Percentiles rank a stretch among this genome's conserved stretches.
These are phyloP conservation scores for Ophion ellenae DNA, from an alignment of 2,888 invertebrate species.

Conservation along the genomic window DNA sequence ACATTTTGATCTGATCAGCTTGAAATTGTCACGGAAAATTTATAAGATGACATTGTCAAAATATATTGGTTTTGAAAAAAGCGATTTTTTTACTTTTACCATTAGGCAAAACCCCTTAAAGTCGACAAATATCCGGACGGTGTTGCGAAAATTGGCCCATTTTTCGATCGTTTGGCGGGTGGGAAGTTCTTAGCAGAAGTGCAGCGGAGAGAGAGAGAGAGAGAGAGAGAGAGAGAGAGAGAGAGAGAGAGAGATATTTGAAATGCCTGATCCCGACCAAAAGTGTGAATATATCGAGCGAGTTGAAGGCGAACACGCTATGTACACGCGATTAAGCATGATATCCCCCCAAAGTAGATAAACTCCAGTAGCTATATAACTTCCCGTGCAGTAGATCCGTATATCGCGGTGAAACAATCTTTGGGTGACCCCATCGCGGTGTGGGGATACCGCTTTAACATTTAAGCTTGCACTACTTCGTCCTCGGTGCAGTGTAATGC, in stretches of 20 bases:
- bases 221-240: conserved; percentile 5
- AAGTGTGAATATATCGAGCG: conserved; percentile 28
- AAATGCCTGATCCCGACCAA: conserved; percentile 28
- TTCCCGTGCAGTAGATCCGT: conserved; percentile 50
- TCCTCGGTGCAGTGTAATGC: conserved; percentile 6
- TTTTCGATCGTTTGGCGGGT: no score
- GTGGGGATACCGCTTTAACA: conserved; percentile 47
- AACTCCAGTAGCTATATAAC: conserved; percentile 60
- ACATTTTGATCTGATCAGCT: no score
- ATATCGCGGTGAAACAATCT: conserved; percentile 61
- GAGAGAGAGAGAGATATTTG: not conserved
- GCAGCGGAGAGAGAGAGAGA: not conserved
- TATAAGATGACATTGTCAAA: no score
- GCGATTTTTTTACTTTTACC: no score
- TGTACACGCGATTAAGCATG: conserved; percentile 58
- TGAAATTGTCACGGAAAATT: no score
- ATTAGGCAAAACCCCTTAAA: no score
- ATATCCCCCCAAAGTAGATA: conserved; percentile 66
- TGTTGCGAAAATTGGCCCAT: no score
- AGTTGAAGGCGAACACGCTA: conserved; percentile 33
- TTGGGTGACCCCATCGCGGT: conserved; percentile 61
- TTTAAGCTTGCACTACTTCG: conserved; percentile 55
- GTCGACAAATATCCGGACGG: no score
- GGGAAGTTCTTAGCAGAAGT: no score
- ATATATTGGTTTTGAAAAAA: no score